Percentiles rank a stretch among this genome's conserved stretches.
phyloP scores from a whole-genome alignment of 2,888 invertebrate species.

The Gisinianus flammeolus region DNA sequence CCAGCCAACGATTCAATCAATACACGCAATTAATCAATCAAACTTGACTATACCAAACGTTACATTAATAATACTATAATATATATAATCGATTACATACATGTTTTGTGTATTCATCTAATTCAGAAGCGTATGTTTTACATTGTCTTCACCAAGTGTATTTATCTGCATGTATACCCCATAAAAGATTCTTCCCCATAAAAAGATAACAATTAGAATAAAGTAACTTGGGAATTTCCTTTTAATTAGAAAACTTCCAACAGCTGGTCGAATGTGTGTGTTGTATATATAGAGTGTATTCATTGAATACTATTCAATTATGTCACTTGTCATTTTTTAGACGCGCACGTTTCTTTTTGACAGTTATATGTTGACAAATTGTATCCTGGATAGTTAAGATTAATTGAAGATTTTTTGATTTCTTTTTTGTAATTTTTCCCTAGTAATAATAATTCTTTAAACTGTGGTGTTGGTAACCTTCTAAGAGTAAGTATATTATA shows the following conservation, averaged over 20 bases:
- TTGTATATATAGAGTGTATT: too few species aligned
- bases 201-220: too few species aligned
- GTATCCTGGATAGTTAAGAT: too few species aligned
- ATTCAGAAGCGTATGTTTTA: constrained; percentile 35
- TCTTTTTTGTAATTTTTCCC: too few species aligned
- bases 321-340: not conserved
- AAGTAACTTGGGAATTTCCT: too few species aligned
- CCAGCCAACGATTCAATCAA: constrained; percentile 28
- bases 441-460: too few species aligned
- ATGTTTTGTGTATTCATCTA: not conserved
- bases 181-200: not conserved
- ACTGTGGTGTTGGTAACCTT: too few species aligned
- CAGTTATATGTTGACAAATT: too few species aligned
- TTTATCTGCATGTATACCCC: not conserved
- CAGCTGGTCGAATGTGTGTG: not conserved
- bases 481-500: too few species aligned
- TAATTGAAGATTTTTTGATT: too few species aligned
- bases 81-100: not conserved
- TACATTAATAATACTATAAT: constrained; percentile 2
- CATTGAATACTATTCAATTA: not conserved
- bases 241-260: not conserved
- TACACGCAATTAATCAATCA: constrained; percentile 3
- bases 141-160: constrained; percentile 22
- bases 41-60: not conserved
- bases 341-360: too few species aligned